Conservation (phyloP, 2,797 vertebrate genomes). For the Xenentodon cancila region DNA sequence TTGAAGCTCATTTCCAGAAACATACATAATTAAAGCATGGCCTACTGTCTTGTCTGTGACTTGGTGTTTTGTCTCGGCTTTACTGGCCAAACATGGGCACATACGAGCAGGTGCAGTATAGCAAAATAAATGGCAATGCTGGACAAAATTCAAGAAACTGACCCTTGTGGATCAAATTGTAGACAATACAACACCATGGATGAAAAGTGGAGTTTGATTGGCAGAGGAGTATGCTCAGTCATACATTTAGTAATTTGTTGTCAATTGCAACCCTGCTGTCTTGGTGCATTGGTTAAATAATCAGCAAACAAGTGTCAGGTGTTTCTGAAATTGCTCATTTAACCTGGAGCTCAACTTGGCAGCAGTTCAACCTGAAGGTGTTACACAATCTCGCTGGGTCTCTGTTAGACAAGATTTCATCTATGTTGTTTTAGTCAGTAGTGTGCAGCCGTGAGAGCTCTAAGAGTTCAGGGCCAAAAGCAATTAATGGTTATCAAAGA, state of each 20-base stretch:
- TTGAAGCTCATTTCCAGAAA: no score
- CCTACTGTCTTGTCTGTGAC: not conserved
- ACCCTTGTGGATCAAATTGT: not conserved
- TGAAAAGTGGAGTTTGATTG: not conserved
- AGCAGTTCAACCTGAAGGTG: not conserved
- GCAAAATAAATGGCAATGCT: not conserved
- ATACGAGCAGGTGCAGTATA: no score
- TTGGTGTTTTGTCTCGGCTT: not conserved
- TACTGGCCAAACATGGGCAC: no score
- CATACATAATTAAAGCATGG: no score
- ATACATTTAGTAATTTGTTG: conserved; percentile 46
- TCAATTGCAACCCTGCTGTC: conserved; percentile 55
- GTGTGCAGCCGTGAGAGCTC: not conserved
- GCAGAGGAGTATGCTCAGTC: conserved; percentile 27
- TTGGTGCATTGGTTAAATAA: conserved; percentile 1
- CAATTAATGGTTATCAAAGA: conserved; percentile 16
- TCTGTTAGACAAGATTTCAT: conserved; percentile 20
- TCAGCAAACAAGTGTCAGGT: conserved; percentile 10
- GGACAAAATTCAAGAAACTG: not conserved
- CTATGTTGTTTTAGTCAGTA: conserved; percentile 6
- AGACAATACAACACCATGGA: not conserved
- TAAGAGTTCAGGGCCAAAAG: conserved; percentile 12
- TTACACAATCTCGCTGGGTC: not conserved
- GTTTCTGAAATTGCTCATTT: conserved; percentile 25
- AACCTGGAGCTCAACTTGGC: conserved; percentile 13